Base-by-base conservation (phyloP, 2,113 vertebrate species). In the Polypterus senegalus region DNA sequence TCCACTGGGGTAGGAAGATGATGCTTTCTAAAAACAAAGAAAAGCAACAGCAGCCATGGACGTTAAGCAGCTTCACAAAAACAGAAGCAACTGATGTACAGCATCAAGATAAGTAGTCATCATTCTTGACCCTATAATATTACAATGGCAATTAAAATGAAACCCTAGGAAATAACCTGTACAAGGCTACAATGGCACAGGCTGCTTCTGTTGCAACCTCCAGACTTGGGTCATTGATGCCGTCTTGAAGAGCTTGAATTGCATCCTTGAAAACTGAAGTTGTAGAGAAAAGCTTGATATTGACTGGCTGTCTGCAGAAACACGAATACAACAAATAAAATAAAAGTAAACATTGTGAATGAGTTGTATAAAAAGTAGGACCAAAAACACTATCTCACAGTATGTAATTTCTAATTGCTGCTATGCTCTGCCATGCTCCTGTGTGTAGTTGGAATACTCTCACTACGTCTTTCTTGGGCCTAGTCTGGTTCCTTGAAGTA, bases 1-100 rank as follows among this genome's bases (percentile, higher is more conserved):
- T 88, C 91, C 48, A 97, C 83, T 7, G 93, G 93, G 57, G 67
- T 77, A 55, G 81, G 85, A 79, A 97, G 86, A 62, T 97, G 93
- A 65, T 92, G 83, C 63, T 86, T 83, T 76, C 96, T 98, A 72
- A 52, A 69, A 1, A 69, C 60, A 71, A 1, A 57, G 61, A 78
- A 68, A 73, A 54, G 76, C 63, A 74, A 58, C 27, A 27, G 27
- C 27, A 27, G 27, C 27, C 27, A 1, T 1, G 27, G 1, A 27
- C 27, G 27, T 27, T 27, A 27, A 27, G 27, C 27, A 27, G 27
- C 27, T 27, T 27, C 27, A 27, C 27, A 27, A 27, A 27, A 27
- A 27, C 27, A 27, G 27, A 27, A 27, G 27, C 27, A 27, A 27
- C 27, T 27, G 27, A 27, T 27, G 27, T 27, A 27, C 27, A 27